Evolutionary conservation across 2,888 invertebrate genomes (phyloP).

Genomic region (Melanophora roralis): DNA sequence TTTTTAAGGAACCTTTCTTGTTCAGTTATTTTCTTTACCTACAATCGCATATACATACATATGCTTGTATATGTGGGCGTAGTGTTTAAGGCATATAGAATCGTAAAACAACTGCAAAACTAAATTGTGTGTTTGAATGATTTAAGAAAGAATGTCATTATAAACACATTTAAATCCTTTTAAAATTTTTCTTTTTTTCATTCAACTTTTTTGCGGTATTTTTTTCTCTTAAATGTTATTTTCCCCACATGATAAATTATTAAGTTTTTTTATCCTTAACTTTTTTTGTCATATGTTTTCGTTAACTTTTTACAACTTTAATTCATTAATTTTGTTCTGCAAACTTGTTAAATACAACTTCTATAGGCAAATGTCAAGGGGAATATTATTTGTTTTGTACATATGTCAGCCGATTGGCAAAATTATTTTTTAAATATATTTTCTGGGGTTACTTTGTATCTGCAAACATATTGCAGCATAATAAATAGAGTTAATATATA

Average conservation of each 20-base stretch:
- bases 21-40: neutral
- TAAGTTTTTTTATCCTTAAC: neutral
- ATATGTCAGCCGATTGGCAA: no score
- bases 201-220: neutral
- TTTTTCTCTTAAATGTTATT: neutral
- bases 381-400: no score
- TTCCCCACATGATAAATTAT: constrained; percentile 40
- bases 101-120: neutral
- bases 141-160: constrained; percentile 17
- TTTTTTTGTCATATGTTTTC: neutral
- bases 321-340: neutral
- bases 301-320: constrained; percentile 37
- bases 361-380: no score
- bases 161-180: constrained; percentile 29
- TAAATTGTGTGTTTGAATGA: constrained; percentile 4
- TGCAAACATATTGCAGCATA: no score
- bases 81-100: neutral
- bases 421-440: no score
- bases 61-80: no score
- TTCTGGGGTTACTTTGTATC: no score
- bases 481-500: no score
- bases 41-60: no score
- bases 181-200: neutral
- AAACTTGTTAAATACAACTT: no score
- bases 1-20: no score